phyloP scores from a whole-genome alignment of 2,113 vertebrate species.

The Salvator merianae region DNA sequence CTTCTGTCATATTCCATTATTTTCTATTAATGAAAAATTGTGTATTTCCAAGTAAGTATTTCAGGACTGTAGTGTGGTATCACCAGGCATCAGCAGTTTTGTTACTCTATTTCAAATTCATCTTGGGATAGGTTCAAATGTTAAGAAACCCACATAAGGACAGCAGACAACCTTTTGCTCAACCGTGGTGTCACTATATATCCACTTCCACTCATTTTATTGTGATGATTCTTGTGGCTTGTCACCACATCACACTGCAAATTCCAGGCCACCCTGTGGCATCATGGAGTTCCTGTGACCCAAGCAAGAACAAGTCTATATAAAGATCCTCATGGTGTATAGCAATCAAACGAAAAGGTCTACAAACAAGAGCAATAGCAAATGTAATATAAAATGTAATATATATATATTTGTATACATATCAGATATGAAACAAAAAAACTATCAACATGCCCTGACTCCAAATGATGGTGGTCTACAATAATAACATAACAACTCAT shows the following conservation, averaged over 20 bases:
- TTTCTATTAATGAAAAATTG: conserved; percentile 54
- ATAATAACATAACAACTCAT: too few species aligned
- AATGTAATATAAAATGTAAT: too few species aligned
- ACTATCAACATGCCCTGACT: too few species aligned
- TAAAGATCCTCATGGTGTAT: too few species aligned
- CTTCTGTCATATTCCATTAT: conserved; percentile 36
- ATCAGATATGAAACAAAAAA: too few species aligned
- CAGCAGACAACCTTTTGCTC: neutral
- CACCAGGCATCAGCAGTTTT: conserved; percentile 7
- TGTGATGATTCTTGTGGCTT: neutral
- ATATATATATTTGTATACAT: too few species aligned
- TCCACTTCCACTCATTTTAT: neutral
- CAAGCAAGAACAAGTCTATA: too few species aligned
- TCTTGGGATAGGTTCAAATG: neutral
- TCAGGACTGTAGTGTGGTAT: conserved; percentile 30
- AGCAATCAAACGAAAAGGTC: too few species aligned
- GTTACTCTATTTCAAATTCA: conserved; percentile 34
- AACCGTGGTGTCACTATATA: neutral
- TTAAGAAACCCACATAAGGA: neutral
- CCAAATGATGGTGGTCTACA: too few species aligned
- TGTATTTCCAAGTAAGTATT: conserved; percentile 51
- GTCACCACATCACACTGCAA: neutral
- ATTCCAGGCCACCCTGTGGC: neutral
- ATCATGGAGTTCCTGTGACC: too few species aligned
- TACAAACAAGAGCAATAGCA: too few species aligned